These are phyloP conservation scores for Tortrix viridana DNA, from an alignment of 2,888 invertebrate genomes.

Conservation along the genomic window DNA sequence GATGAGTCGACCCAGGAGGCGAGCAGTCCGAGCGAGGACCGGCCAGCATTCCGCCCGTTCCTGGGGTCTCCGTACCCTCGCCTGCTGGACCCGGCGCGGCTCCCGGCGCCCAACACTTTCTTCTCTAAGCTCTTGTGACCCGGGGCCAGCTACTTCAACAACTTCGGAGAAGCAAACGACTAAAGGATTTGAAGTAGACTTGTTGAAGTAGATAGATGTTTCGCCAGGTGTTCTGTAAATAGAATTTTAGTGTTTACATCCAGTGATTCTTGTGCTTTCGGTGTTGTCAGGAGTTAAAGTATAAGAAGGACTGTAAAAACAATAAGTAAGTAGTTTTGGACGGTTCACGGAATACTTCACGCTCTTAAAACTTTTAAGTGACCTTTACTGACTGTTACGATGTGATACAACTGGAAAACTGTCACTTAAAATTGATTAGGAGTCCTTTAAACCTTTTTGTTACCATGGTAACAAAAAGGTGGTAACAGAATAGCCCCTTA, in stretches of 20 bases:
- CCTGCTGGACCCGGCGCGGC: conserved; percentile 69
- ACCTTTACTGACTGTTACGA: too few relatives aligned
- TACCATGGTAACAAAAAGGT: too few relatives aligned
- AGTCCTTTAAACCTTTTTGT: too few relatives aligned
- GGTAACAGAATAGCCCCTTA: too few relatives aligned
- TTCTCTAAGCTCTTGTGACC: conserved; percentile 81
- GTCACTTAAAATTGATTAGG: too few relatives aligned
- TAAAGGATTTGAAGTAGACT: conserved; percentile 51
- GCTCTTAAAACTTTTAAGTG: too few relatives aligned
- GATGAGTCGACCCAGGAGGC: conserved; percentile 79
- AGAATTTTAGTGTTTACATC: conserved; percentile 5
- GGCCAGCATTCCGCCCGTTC: conserved; percentile 73
- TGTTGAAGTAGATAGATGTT: conserved; percentile 55
- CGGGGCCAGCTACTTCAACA: conserved; percentile 62
- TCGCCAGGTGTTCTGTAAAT: conserved; percentile 17
- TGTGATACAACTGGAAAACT: too few relatives aligned
- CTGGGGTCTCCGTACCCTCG: conserved; percentile 69
- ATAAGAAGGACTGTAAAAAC: background rate
- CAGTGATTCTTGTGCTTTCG: conserved; percentile 18
- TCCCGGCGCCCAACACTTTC: conserved; percentile 72
- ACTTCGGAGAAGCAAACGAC: conserved; percentile 62
- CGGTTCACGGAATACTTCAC: background rate
- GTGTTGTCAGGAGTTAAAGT: conserved; percentile 15
- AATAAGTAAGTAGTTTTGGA: background rate
- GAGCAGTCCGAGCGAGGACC: conserved; percentile 66